A percentile compares a stretch with the other conserved stretches of the same genome.
Conservation (phyloP, 2,113 vertebrate species). For the Leptodactylus fuscus region DNA sequence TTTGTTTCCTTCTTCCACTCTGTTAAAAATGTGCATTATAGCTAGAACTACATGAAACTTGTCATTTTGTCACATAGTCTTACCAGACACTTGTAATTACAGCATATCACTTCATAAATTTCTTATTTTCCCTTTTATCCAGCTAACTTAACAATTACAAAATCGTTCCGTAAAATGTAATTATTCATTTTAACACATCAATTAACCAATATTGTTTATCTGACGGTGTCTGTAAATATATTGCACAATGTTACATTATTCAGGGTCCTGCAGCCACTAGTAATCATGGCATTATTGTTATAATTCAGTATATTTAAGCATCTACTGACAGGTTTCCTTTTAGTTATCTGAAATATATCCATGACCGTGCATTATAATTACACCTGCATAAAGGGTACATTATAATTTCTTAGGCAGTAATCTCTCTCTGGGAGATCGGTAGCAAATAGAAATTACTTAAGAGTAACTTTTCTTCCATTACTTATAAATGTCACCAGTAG, state of each 20-base stretch:
- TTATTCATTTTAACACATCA: background rate
- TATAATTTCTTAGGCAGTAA: conserved; percentile 31
- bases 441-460: conserved; percentile 50
- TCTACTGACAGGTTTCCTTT: conserved; percentile 12
- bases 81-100: too few relatives aligned
- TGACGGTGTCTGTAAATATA: background rate
- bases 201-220: background rate
- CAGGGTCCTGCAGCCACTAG: background rate
- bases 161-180: background rate
- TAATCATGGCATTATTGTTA: conserved; percentile 11
- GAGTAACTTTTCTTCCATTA: conserved; percentile 29
- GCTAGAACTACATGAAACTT: too few relatives aligned
- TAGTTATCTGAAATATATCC: conserved; percentile 31
- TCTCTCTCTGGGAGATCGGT: conserved; percentile 30
- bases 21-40: too few relatives aligned
- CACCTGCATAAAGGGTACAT: conserved; percentile 36
- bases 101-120: too few relatives aligned
- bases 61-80: too few relatives aligned
- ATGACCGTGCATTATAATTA: conserved; percentile 47
- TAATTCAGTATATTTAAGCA: conserved; percentile 30
- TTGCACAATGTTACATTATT: background rate
- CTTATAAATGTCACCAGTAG: conserved; percentile 16
- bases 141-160: background rate
- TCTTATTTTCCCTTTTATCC: too few relatives aligned
- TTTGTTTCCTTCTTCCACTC: too few relatives aligned